Conservation (phyloP, 2,797 vertebrate species). For the Sebastes matsubarae region DNA sequence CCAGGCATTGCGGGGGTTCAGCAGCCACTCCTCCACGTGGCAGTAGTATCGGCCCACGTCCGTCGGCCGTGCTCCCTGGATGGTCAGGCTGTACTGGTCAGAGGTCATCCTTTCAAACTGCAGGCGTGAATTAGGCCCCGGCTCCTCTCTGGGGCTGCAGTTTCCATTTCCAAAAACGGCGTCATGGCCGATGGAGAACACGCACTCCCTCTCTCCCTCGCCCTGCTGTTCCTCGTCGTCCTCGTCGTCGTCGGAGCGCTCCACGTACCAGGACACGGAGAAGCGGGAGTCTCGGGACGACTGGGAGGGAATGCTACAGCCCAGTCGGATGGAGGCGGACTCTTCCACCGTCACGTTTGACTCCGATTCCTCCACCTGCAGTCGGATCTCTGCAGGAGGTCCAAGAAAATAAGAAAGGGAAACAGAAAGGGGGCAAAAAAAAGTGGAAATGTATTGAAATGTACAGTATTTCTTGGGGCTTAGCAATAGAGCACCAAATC, state of each 20-base stretch:
- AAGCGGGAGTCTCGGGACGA: constrained; percentile 93
- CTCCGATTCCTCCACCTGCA: constrained; percentile 90
- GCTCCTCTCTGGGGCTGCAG: constrained; percentile 81
- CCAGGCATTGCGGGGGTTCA: constrained; percentile 90
- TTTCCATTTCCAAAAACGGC: constrained; percentile 89
- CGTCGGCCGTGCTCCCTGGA: constrained; percentile 82
- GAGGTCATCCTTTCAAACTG: constrained; percentile 91
- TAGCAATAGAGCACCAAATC: not conserved
- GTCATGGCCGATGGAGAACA: constrained; percentile 91
- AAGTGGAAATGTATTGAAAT: not conserved
- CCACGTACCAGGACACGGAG: constrained; percentile 93
- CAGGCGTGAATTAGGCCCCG: constrained; percentile 84
- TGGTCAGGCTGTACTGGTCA: constrained; percentile 90
- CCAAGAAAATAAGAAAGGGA: not conserved
- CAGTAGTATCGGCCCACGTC: constrained; percentile 95
- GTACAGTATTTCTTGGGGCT: not conserved
- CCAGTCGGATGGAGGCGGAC: constrained; percentile 87
- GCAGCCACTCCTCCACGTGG: constrained; percentile 94
- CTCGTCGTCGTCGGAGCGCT: constrained; percentile 62
- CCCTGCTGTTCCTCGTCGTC: constrained; percentile 63
- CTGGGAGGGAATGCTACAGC: constrained; percentile 91
- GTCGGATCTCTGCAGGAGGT: constrained; percentile 82
- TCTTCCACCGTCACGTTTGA: constrained; percentile 90
- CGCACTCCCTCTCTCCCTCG: constrained; percentile 59
- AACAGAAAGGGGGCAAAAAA: fast-evolving